Evolutionary conservation across 2,888 invertebrate genomes (phyloP).

Genomic region (Nomada lathburiana): DNA sequence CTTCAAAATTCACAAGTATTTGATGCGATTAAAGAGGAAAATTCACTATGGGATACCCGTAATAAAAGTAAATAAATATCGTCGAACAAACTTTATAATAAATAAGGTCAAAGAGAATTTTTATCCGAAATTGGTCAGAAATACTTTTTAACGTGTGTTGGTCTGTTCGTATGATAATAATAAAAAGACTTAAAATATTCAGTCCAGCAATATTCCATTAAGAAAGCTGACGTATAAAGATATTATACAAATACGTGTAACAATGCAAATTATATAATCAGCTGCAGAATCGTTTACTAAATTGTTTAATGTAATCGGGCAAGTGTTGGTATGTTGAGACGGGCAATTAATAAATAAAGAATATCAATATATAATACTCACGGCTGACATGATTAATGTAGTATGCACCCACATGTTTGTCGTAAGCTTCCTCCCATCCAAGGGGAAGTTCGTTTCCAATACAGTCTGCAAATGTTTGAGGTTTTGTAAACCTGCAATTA

Average conservation of each 20-base stretch:
- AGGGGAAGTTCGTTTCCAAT: conserved; percentile 98
- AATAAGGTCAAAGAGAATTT: too few species aligned
- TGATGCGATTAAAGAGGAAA: too few species aligned
- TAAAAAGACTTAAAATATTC: too few species aligned
- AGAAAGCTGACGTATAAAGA: too few species aligned
- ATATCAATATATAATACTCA: conserved; percentile 86
- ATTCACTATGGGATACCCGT: too few species aligned
- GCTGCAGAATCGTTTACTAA: conserved; percentile 4
- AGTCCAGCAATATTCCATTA: not conserved
- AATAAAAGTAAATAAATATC: too few species aligned
- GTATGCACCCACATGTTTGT: conserved; percentile 97
- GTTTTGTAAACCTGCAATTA: conserved; percentile 96
- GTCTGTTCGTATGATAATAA: too few species aligned
- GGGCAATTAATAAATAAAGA: not conserved
- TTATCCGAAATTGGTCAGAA: too few species aligned
- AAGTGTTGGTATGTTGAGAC: not conserved
- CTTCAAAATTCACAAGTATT: too few species aligned
- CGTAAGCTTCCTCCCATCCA: conserved; percentile 98
- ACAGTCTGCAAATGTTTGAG: conserved; percentile 98
- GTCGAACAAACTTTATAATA: too few species aligned
- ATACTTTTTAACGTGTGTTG: too few species aligned
- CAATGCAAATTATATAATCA: not conserved
- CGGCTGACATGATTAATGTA: conserved; percentile 98
- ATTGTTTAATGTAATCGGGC: not conserved
- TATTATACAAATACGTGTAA: not conserved